Evolutionary conservation across 1,140 invertebrate species (phyloP).

Genomic region (Drosophila pachea): DNA sequence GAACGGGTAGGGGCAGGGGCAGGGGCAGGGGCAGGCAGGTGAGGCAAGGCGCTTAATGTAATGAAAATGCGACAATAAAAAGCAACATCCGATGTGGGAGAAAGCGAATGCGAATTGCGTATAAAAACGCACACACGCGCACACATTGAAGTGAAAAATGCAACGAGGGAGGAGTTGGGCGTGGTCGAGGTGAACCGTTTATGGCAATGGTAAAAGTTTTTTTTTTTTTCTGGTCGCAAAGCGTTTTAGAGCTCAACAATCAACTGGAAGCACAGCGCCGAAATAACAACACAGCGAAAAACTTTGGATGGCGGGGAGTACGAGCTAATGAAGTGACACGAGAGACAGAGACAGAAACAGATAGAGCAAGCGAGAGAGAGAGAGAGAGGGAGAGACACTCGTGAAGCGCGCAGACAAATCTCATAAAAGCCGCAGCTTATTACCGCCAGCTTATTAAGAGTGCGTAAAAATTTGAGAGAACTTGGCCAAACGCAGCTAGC

Average conservation of each 20-base stretch:
- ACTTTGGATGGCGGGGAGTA: not conserved
- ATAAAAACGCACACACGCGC: slow-evolving; percentile 2
- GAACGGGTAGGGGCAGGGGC: too few species aligned
- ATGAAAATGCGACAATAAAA: slow-evolving; percentile 73
- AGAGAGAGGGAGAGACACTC: too few species aligned
- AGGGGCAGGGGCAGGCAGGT: not conserved
- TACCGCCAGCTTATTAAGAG: slow-evolving; percentile 1
- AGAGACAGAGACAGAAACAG: not conserved
- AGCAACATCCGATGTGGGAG: slow-evolving; percentile 54
- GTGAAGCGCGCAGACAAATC: not conserved
- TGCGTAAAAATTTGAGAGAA: not conserved
- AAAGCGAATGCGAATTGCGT: slow-evolving; percentile 21
- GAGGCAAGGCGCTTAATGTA: slow-evolving; percentile 67
- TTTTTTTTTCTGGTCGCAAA: slow-evolving; percentile 30
- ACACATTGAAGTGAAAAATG: not conserved
- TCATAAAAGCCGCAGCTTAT: slow-evolving; percentile 5
- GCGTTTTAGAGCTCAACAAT: slow-evolving; percentile 42
- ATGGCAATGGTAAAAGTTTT: slow-evolving; percentile 44
- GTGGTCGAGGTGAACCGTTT: slow-evolving; percentile 10
- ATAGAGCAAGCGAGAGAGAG: not conserved
- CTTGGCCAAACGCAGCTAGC: not conserved
- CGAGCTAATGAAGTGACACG: slow-evolving; percentile 8
- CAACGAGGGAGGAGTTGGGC: not conserved
- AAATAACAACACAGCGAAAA: slow-evolving; percentile 10
- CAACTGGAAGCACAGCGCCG: slow-evolving; percentile 10